Base-by-base conservation (phyloP, 2,797 vertebrate species). In the Ciconia nigra region DNA sequence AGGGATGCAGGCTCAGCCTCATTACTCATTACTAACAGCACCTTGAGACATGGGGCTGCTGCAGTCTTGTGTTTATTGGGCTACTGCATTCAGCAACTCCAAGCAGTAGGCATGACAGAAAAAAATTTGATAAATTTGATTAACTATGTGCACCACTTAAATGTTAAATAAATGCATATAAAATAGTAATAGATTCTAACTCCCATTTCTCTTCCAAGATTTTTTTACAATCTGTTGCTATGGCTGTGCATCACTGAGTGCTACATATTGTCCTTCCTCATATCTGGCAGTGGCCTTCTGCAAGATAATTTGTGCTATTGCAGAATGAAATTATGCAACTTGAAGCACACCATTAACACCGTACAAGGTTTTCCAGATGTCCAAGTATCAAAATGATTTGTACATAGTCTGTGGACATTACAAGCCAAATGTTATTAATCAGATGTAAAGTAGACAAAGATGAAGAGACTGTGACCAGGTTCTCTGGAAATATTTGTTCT, bases 291-390 rank as follows among this genome's bases (percentile, higher is more conserved):
- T 70, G 67, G 47, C 74, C 52, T 96, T 92, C 87, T 95, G 78
- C 41, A 93, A 63, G 37, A 47, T 76, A 87, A 87, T 92, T 82
- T 90, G 62, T 94, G 63, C 49, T 87, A 77, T 47, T 87, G 62
- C 25, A 73, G 37, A 82, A 76, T 41, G 46, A 94, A 89, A 87
- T 94, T 91, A 91, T 85, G 63, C 28, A 85, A 88, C 73, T 77
- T 95, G 78, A 94, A 90, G 71, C 55, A 80, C 63, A 67, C 63
- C 17, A 80, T 92, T 92, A 93, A 77, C 65, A 91, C 31, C 39
- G 20, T 55, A 79, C 71, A 94, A 93, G 71, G 84, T 80, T 94
- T 95, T 83, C 81, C 87, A 95, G 74, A 77, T 91, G 90, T 80
- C 81, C 83, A 87, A 44, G 66, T 73, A 87, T 73, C 71, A 92